Evolutionary conservation across 2,888 invertebrate species (phyloP).

Genomic region (Ashinkailepas kermadecensis): DNA sequence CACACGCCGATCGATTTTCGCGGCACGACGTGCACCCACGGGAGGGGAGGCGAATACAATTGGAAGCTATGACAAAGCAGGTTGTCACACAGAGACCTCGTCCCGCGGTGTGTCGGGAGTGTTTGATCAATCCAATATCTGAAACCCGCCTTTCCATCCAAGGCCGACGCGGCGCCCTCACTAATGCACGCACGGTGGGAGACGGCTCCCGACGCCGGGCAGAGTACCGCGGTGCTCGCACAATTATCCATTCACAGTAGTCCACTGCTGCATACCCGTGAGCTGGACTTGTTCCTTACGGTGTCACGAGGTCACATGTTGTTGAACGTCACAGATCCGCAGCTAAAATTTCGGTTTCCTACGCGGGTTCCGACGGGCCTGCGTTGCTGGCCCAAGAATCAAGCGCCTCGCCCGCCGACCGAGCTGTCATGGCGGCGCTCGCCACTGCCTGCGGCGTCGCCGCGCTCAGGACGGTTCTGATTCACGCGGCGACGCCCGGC

Average conservation of each 20-base stretch:
- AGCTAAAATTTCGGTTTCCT: background rate
- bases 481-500: background rate
- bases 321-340: background rate
- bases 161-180: background rate
- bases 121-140: too few relatives aligned
- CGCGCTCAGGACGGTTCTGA: constrained; percentile 3
- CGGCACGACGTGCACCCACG: too few relatives aligned
- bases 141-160: too few relatives aligned
- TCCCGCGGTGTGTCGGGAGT: too few relatives aligned
- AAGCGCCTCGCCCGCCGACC: background rate
- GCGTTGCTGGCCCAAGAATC: background rate
- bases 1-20: too few relatives aligned
- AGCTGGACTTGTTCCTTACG: constrained; percentile 12
- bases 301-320: constrained; percentile 11
- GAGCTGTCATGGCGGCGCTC: constrained; percentile 18
- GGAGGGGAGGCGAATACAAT: too few relatives aligned
- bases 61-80: too few relatives aligned
- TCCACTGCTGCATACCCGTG: background rate
- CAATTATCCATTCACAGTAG: background rate
- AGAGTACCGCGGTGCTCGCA: background rate
- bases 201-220: background rate
- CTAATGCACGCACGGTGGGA: background rate
- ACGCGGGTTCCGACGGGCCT: background rate
- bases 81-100: too few relatives aligned
- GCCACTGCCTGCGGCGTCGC: background rate